phyloP scores from a whole-genome alignment of 1,140 invertebrate species.

The Diabrotica undecimpunctata region DNA sequence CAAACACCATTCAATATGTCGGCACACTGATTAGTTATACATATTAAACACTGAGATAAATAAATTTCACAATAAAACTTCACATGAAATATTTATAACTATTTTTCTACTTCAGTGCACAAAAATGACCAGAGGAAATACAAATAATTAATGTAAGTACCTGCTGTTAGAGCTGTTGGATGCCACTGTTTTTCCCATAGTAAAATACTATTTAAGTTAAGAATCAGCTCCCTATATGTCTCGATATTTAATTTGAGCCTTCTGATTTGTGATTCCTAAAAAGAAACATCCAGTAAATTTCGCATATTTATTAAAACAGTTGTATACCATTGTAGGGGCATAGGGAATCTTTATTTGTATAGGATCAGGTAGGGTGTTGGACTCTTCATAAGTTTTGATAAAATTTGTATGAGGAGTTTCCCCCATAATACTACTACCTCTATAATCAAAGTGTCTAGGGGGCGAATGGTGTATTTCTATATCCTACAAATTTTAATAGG shows the following conservation, averaged over 20 bases:
- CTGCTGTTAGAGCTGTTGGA: slow-evolving; percentile 67
- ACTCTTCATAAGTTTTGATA: slow-evolving; percentile 14
- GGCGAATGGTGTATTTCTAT: slow-evolving; percentile 3
- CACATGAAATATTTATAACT: too few species aligned
- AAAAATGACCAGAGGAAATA: background rate
- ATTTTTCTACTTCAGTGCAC: too few species aligned
- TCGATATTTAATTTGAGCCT: slow-evolving; percentile 73
- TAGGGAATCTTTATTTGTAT: slow-evolving; percentile 28
- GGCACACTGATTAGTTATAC: too few species aligned
- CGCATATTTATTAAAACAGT: slow-evolving; percentile 11
- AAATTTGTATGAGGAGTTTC: slow-evolving; percentile 11
- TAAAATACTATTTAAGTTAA: slow-evolving; percentile 70
- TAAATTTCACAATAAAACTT: too few species aligned
- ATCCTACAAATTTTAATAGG: slow-evolving; percentile 9
- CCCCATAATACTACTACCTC: slow-evolving; percentile 8
- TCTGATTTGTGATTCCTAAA: slow-evolving; percentile 66
- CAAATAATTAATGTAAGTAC: slow-evolving; percentile 26
- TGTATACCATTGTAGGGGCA: slow-evolving; percentile 25
- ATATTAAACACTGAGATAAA: too few species aligned
- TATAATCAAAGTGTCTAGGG: slow-evolving; percentile 3
- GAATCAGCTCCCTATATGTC: slow-evolving; percentile 75
- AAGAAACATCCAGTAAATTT: slow-evolving; percentile 26
- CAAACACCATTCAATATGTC: too few species aligned
- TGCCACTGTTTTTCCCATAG: slow-evolving; percentile 81
- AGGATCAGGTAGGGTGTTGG: slow-evolving; percentile 15